Base-by-base conservation (phyloP, 2,888 invertebrate species). In the Salticus scenicus region DNA sequence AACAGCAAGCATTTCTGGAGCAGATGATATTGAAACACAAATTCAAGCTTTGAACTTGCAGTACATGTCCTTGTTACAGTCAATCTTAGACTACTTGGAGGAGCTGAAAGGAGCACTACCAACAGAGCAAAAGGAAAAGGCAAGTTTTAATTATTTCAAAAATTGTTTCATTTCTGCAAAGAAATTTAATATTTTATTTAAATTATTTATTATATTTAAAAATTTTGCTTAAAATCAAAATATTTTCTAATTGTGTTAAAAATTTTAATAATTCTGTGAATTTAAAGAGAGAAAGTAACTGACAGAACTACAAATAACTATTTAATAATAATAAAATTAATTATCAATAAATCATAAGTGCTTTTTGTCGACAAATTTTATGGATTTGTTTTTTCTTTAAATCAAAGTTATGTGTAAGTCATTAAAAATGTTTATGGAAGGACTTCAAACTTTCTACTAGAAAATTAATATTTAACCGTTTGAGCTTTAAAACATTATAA, bases 11-110 rank as follows among this genome's bases (percentile, higher is more conserved):
- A 89, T 89, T 31, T 89, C 90, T 41, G 95, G 96, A 0, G 94
- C 95, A 20, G 96, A 96, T 88, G 92, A 93, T 47, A 94, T 97
- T 41, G 94, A 94, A 51, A 92, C 93, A 87, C 95, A 97, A 89
- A 92, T 97, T 90, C 97, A 97, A 90, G 94, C 94, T 37, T 93
- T 97, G 90, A 97, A 97, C 92, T 93, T 94, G 86, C 94, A 94
- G 88, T 97, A 96, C 91, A 94, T 95, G 90, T 93, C 91, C 72
- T 88, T 92, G 89, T 90, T 91, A 51, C 90, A 91, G 78, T 90
- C 89, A 90, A 89, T 91, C 69, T 90, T 90, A 87, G 89, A 94
- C 87, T 92, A 96, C 85, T 91, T 95, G 89, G 94, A 94, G 89
- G 91, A 94, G 90, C 91, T 96, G 78, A 83, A 87, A 78, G 82